phyloP scores from a whole-genome alignment of 2,888 invertebrate species.

The Mesorhabditis sp. region DNA sequence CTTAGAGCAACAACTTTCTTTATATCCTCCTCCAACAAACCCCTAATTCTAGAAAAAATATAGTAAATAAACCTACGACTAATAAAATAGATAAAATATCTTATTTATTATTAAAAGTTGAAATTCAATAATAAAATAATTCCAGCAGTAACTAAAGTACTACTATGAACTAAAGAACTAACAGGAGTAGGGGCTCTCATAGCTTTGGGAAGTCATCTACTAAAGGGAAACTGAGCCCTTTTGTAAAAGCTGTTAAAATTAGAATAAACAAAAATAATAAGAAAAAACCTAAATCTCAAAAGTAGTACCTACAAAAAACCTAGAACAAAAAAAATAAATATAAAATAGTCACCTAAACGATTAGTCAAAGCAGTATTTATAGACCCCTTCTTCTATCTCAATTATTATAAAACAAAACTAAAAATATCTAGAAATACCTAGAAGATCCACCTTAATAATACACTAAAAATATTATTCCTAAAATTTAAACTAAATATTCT shows the following conservation, averaged over 20 bases:
- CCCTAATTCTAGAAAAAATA: constrained; percentile 37
- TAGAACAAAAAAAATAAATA: constrained; percentile 63
- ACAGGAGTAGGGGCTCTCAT: constrained; percentile 77
- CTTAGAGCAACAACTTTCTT: constrained; percentile 43
- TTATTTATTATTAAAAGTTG: constrained; percentile 65
- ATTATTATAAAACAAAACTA: constrained; percentile 43
- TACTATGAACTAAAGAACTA: constrained; percentile 75
- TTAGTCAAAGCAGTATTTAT: constrained; percentile 73
- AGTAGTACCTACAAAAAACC: constrained; percentile 62
- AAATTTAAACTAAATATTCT: constrained; percentile 41
- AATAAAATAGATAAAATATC: constrained; percentile 68
- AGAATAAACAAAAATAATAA: constrained; percentile 59
- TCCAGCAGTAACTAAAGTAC: constrained; percentile 75
- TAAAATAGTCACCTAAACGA: constrained; percentile 72
- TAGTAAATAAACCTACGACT: constrained; percentile 59
- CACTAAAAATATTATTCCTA: constrained; percentile 39
- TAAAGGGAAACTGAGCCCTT: constrained; percentile 77
- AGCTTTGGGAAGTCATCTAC: constrained; percentile 72
- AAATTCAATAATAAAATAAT: constrained; percentile 59
- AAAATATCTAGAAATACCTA: constrained; percentile 40
- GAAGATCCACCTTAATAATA: constrained; percentile 35
- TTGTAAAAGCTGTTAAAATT: constrained; percentile 70
- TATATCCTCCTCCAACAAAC: constrained; percentile 37
- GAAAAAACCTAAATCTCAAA: constrained; percentile 51
- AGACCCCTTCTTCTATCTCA: constrained; percentile 40